Percentiles rank a stretch among this genome's conserved stretches.
These are phyloP conservation scores for Entosphenus tridentatus DNA, from an alignment of 2,113 vertebrate species.

Conservation along the genomic window DNA sequence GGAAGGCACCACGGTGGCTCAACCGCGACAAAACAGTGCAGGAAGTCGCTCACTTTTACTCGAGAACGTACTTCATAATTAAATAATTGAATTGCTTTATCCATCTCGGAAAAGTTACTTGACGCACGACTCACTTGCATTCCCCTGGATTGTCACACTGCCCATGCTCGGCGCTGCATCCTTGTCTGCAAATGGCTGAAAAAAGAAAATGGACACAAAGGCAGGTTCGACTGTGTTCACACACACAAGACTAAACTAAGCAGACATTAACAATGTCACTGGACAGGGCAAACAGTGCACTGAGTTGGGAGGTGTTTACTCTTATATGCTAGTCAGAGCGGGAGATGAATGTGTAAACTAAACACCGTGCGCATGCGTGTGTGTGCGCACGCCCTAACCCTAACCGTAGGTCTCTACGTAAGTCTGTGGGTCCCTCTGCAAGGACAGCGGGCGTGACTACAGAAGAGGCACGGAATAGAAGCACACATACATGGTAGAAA, in stretches of 20 bases:
- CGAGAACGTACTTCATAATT: too few relatives aligned
- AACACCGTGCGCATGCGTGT: too few relatives aligned
- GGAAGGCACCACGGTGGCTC: too few relatives aligned
- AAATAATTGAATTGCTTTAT: too few relatives aligned
- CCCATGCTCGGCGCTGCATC: not conserved
- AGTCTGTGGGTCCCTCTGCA: not conserved
- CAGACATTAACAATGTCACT: not conserved
- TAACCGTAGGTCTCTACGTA: too few relatives aligned
- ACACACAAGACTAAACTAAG: not conserved
- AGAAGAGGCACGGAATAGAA: slow-evolving; percentile 2
- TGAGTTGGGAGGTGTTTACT: not conserved
- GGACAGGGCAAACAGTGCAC: not conserved
- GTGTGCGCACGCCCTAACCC: too few relatives aligned
- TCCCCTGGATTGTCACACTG: slow-evolving; percentile 2
- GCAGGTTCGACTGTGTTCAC: not conserved
- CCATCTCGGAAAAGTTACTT: too few relatives aligned
- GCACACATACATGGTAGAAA: not conserved
- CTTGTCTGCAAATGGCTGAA: slow-evolving; percentile 5
- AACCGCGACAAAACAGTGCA: too few relatives aligned
- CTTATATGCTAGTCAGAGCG: not conserved
- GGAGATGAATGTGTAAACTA: not conserved
- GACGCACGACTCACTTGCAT: not conserved
- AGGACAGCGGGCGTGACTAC: not conserved
- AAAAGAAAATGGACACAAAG: not conserved
- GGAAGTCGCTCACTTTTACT: too few relatives aligned